phyloP scores from a whole-genome alignment of 2,797 vertebrate species.

The Dicrostonyx torquatus region DNA sequence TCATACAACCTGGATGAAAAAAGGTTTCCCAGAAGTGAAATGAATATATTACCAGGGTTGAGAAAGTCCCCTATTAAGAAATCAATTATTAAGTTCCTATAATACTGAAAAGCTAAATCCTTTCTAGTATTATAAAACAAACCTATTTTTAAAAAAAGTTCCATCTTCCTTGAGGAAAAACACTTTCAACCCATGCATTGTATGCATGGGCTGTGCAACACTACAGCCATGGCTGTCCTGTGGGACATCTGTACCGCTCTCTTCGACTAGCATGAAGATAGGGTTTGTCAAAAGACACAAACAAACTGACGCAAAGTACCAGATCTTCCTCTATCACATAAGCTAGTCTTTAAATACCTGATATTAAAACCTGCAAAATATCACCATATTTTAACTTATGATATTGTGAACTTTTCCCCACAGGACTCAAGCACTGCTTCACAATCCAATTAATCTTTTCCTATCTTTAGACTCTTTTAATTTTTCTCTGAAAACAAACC shows the following conservation, averaged over 20 bases:
- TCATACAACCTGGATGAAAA: neutral
- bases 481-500: neutral
- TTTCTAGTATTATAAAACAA: conserved; percentile 37
- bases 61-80: conserved; percentile 44
- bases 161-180: conserved; percentile 47
- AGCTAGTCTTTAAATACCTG: neutral
- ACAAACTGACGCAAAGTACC: conserved; percentile 25
- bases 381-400: conserved; percentile 1
- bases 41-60: neutral
- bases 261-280: conserved; percentile 32
- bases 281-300: neutral
- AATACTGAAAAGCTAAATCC: conserved; percentile 38
- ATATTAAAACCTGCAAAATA: neutral
- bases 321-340: neutral
- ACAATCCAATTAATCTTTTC: conserved; percentile 5
- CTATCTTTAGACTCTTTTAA: conserved; percentile 1
- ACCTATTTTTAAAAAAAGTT: conserved; percentile 34
- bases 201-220: neutral
- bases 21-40: conserved; percentile 31
- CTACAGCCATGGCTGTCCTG: neutral
- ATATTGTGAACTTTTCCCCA: neutral
- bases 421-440: neutral
- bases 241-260: neutral
- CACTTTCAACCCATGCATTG: neutral
- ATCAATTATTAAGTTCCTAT: conserved; percentile 41